A percentile compares a stretch with the other conserved stretches of the same genome.
These are phyloP conservation scores for Opisthograptis luteolata DNA, from an alignment of 2,888 invertebrate species.

Conservation along the genomic window DNA sequence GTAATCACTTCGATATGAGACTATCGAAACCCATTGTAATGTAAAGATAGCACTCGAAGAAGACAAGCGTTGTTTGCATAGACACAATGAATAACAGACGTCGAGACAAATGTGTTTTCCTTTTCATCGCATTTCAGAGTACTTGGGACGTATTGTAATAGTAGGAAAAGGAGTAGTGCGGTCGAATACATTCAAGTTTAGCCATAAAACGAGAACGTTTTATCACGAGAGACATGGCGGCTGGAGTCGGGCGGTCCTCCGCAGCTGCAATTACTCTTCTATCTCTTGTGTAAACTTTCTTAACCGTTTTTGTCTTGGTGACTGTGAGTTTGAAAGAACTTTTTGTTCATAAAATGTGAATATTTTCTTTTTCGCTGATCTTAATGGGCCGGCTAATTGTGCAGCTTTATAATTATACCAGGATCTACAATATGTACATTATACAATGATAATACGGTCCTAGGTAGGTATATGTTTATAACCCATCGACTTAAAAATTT, in stretches of 20 bases:
- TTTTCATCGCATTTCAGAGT: slow-evolving; percentile 39
- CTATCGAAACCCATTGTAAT: slow-evolving; percentile 51
- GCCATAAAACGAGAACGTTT: slow-evolving; percentile 51
- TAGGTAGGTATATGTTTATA: too few relatives aligned
- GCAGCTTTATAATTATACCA: too few relatives aligned
- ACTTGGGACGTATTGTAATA: slow-evolving; percentile 43
- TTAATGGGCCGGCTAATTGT: too few relatives aligned
- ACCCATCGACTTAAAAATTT: too few relatives aligned
- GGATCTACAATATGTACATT: too few relatives aligned
- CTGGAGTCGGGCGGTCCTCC: slow-evolving; percentile 36
- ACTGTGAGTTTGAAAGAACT: too few relatives aligned
- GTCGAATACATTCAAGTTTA: slow-evolving; percentile 50
- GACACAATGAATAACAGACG: slow-evolving; percentile 34
- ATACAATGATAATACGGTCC: too few relatives aligned
- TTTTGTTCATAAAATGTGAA: too few relatives aligned
- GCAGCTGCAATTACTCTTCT: slow-evolving; percentile 52
- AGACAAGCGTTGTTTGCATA: slow-evolving; percentile 29
- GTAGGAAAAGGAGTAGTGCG: slow-evolving; percentile 25
- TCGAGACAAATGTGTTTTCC: slow-evolving; percentile 34
- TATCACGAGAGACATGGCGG: slow-evolving; percentile 46
- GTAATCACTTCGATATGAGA: slow-evolving; percentile 50
- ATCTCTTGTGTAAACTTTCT: slow-evolving; percentile 54
- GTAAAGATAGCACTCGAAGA: slow-evolving; percentile 53
- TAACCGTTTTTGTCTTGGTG: slow-evolving; percentile 28
- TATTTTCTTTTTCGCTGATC: too few relatives aligned